Evolutionary conservation across 2,888 invertebrate genomes (phyloP).

Genomic region (Odontothrips loti): DNA sequence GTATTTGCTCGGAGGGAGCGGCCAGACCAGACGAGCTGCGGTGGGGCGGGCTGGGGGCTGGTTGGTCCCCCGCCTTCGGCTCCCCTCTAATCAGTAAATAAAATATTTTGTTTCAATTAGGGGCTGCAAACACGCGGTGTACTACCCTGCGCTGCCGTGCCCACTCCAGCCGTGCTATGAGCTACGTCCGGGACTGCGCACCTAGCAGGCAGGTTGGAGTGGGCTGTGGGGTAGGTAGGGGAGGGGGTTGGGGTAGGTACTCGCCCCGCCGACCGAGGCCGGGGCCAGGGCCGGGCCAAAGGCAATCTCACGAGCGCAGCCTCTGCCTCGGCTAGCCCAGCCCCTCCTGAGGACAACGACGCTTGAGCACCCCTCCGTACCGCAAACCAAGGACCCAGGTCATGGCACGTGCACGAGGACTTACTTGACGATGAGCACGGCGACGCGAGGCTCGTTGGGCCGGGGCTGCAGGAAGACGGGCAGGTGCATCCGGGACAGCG

Average conservation of each 20-base stretch:
- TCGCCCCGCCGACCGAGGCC: too few species aligned
- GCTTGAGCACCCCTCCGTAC: neutral
- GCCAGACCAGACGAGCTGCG: too few species aligned
- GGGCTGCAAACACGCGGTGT: neutral
- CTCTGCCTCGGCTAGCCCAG: neutral
- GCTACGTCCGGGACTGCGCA: neutral
- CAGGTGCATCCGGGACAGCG: constrained; percentile 82
- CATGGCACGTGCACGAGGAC: constrained; percentile 40
- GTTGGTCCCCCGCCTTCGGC: neutral
- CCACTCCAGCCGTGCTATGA: too few species aligned
- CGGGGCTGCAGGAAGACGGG: constrained; percentile 81
- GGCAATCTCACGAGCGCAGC: neutral
- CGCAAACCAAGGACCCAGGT: too few species aligned
- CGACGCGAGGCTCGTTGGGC: constrained; percentile 54
- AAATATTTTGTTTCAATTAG: constrained; percentile 27
- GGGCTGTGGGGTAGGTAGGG: neutral
- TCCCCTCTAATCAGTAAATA: constrained; percentile 15
- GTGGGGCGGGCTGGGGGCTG: neutral
- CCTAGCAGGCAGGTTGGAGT: neutral
- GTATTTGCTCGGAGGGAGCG: neutral
- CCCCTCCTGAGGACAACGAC: neutral
- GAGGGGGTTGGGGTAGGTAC: too few species aligned
- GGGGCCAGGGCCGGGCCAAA: neutral
- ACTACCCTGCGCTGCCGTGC: too few species aligned
- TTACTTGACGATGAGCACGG: constrained; percentile 82